Evolutionary conservation across 1,140 invertebrate genomes (phyloP).

Genomic region (Hyposmocoma kahamanoa): DNA sequence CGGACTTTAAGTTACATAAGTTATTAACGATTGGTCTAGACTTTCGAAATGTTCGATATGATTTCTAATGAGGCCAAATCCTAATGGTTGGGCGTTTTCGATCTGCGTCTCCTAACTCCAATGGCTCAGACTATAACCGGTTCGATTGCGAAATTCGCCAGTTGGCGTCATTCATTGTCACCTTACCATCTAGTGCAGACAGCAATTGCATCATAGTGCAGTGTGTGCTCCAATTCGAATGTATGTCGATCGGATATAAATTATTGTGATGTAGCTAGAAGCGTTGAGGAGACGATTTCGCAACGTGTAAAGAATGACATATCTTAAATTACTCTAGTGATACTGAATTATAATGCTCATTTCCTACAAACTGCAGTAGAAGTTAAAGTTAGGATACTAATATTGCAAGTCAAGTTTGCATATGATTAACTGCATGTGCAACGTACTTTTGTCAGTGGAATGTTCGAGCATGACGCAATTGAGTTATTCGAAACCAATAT

Average conservation of each 20-base stretch:
- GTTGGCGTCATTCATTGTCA: slow-evolving; percentile 58
- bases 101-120: slow-evolving; percentile 63
- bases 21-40: background rate
- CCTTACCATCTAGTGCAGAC: slow-evolving; percentile 40
- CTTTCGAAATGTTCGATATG: slow-evolving; percentile 18
- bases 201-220: slow-evolving; percentile 13
- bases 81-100: slow-evolving; percentile 40
- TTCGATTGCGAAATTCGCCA: slow-evolving; percentile 51
- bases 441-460: slow-evolving; percentile 37
- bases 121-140: slow-evolving; percentile 46
- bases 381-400: too few relatives aligned
- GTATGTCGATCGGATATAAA: background rate
- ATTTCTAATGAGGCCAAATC: slow-evolving; percentile 42
- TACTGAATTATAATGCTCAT: too few relatives aligned
- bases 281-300: too few relatives aligned
- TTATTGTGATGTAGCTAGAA: too few relatives aligned
- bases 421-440: too few relatives aligned
- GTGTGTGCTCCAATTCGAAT: background rate
- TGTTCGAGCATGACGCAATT: slow-evolving; percentile 53
- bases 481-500: slow-evolving; percentile 57
- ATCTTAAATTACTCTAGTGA: too few relatives aligned
- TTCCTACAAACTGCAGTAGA: too few relatives aligned
- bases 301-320: too few relatives aligned
- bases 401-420: too few relatives aligned
- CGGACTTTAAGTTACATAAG: background rate